Conservation (phyloP, 2,797 vertebrate species). For the Paedocypris micromegethes region DNA sequence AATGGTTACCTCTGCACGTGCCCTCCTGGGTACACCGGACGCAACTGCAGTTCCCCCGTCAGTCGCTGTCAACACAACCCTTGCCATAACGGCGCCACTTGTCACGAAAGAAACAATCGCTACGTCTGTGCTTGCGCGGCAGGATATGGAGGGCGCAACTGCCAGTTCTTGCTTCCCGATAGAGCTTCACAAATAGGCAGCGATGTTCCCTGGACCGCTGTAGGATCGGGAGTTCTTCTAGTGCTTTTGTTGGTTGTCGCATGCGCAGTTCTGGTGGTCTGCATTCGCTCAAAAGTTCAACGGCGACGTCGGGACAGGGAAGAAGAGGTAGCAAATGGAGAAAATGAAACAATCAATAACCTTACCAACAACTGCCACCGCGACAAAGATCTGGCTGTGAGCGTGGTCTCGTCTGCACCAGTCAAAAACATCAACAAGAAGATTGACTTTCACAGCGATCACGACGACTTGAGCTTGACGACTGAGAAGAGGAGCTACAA, state of each 20-base stretch:
- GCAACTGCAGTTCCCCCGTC: constrained; percentile 86
- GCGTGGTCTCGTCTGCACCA: constrained; percentile 75
- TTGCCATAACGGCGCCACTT: constrained; percentile 93
- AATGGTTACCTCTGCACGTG: constrained; percentile 86
- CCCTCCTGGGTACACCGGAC: constrained; percentile 86
- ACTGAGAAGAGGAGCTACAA: constrained; percentile 79
- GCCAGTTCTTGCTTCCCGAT: constrained; percentile 90
- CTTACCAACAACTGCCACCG: constrained; percentile 85
- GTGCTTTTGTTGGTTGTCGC: constrained; percentile 85
- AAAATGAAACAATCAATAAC: constrained; percentile 93
- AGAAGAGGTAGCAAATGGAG: constrained; percentile 62
- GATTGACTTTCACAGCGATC: constrained; percentile 81
- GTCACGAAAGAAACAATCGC: constrained; percentile 86
- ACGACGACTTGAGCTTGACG: constrained; percentile 58
- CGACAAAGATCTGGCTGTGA: constrained; percentile 82
- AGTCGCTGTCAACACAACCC: constrained; percentile 89
- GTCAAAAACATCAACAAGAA: constrained; percentile 98
- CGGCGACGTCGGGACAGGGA: constrained; percentile 58
- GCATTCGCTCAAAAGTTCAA: constrained; percentile 79
- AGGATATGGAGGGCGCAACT: constrained; percentile 89
- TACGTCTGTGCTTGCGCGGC: constrained; percentile 86
- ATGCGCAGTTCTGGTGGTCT: constrained; percentile 81
- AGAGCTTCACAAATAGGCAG: constrained; percentile 73
- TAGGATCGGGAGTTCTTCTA: constrained; percentile 82
- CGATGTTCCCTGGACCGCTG: constrained; percentile 85